Conservation (phyloP, 2,113 vertebrate species). For the Oryctolagus cuniculus region mOryCun1.1 NC_091433.1:51090001-51090500, state of each 20-base stretch:
- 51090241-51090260: not conserved
- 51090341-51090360: not conserved
- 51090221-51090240: not conserved
- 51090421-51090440: not conserved
- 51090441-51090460: conserved; percentile 32
- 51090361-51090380: conserved; percentile 10
- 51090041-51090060: not conserved
- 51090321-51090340: not conserved
- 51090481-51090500: not conserved
- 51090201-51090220: not conserved
- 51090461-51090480: conserved; percentile 2
- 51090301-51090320: not conserved
- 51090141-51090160: not conserved
- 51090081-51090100: not conserved
- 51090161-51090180: not conserved
- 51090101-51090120: not conserved
- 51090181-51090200: not conserved
- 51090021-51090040: not conserved
- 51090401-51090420: not conserved
- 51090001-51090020: not conserved
- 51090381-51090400: not conserved
- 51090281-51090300: not conserved
- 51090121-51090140: not conserved
- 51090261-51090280: not conserved
- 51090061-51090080: not conserved